Evolutionary conservation across 2,888 invertebrate genomes (phyloP), one percentile per base, ranked within the genome.

Genomic region (Thera britannica): DNA sequence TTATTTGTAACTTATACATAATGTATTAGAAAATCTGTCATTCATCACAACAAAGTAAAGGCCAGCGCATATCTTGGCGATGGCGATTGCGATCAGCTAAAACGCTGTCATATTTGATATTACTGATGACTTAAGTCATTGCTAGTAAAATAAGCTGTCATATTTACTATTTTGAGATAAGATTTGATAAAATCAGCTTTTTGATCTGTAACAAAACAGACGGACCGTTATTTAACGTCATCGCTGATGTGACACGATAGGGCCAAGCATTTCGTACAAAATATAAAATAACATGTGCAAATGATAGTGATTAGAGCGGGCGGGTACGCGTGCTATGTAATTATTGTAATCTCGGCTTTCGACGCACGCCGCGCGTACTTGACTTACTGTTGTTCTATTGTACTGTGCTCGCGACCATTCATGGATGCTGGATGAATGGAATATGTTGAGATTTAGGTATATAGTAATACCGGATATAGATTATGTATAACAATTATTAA

Each of bases 251-350:
- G 85, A 84, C 81, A 75, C 84, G 87, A 90, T 89, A 90, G 82
- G 79, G 84, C 81, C 83, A 83, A 70, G 78, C 85, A 83, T 88
- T 90, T 90, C 88, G 87, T 87, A 85, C 85, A 79, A 88, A 84
- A 88, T 88, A 90, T 88, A 90, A 89, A 90, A 90, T 90, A 91
- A 92, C 91, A 90, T 85, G 89, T 81, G 90, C 88, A 93, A 93
- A 93, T 93, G 87, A 93, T 88, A 92, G 92, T 93, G 89, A 91
- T 93, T 93, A 92, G 82, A 81, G 82, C 78, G 63, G 56, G 77
- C 78, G 82, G 79, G 79, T 77, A 83, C 91, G 90, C 88, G 91
- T 89, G 92, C 88, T 82, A 74, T 85, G 85, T 93, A 92, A 93
- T 93, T 90, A 90, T 92, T 93, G 88, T 93, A 91, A 93, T 93